phyloP scores from a whole-genome alignment of 2,113 vertebrate genomes.

The Platichthys stellatus region DNA sequence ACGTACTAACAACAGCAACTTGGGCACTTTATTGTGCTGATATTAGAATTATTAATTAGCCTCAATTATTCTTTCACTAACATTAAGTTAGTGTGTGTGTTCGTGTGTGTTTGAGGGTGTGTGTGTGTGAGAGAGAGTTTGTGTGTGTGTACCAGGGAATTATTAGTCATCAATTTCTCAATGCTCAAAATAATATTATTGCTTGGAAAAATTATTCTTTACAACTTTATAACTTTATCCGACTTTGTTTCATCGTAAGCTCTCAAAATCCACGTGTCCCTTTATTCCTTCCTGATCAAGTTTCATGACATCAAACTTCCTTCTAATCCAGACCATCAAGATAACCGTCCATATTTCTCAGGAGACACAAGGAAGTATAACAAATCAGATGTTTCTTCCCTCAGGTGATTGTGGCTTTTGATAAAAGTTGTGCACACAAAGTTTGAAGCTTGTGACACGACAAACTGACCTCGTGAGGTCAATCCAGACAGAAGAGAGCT shows the following conservation, averaged over 20 bases:
- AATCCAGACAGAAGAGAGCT: conserved; percentile 77
- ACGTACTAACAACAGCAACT: too few species aligned
- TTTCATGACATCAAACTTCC: neutral
- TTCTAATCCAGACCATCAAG: neutral
- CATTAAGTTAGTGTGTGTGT: neutral
- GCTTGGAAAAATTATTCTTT: too few species aligned
- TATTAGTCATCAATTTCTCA: neutral
- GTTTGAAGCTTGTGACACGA: conserved; percentile 62
- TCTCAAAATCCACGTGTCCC: neutral
- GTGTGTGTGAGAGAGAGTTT: neutral
- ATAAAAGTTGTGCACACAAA: conserved; percentile 32
- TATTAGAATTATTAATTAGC: neutral
- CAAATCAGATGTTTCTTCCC: neutral
- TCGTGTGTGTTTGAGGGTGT: neutral
- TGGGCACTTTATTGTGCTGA: too few species aligned
- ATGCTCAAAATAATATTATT: neutral
- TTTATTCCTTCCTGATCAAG: neutral
- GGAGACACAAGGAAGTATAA: too few species aligned
- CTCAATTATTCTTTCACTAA: neutral
- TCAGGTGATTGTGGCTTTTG: neutral
- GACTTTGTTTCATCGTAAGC: too few species aligned
- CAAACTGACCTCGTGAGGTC: conserved; percentile 77
- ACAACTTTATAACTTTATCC: too few species aligned
- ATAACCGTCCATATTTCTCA: neutral
- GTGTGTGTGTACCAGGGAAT: neutral